Evolutionary conservation across 2,113 vertebrate species (phyloP), one percentile per base, ranked within the genome.

Genomic region (Hystrix cristata): DNA sequence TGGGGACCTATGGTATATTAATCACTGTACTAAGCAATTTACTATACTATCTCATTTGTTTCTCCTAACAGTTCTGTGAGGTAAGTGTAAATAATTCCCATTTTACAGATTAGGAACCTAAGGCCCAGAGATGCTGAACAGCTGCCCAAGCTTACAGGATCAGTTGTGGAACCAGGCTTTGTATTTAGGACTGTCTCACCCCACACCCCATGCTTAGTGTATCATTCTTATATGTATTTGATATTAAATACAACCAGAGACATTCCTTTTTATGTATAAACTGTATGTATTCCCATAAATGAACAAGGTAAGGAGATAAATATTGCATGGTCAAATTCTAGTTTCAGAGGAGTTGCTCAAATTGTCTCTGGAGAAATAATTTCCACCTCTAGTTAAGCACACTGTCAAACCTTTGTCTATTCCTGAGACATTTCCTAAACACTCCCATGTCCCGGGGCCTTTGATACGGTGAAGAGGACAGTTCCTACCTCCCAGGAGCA

Each of bases 221-320:
- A 19, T 5, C 43, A 29, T 23, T 83, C 67, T 48, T 74, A 38
- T 25, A 27, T 8, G n/a, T 53, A 46, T 67, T 53, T 72, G 48
- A 46, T 84, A 51, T 95, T 62, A 74, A 97, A 78, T 82, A 55
- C 90, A 85, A 55, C 16, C 57, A 55, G 67, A 83, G 80, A 34
- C 67, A 48, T 95, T 86, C 80, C 79, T 92, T 53, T 65, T 91
- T 53, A n/a, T 76, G 51, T 62, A 51, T 60, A 65, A 78, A 48
- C 21, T 12, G 1, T n/a, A 15, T 14, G 12, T 11, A 34, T 64
- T 31, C 10, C 43, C 4, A 38, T 78, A 94, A 94, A 94, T 69
- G 18, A 86, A 69, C 65, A 79, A 57, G 43, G 27, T 0, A 31
- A 79, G 25, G 60, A 89, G n/a, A 62, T 51, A 76, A 62, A 79